These are phyloP conservation scores for Hippolais icterina DNA, from an alignment of 2,113 vertebrate genomes.

Conservation along the genomic window DNA sequence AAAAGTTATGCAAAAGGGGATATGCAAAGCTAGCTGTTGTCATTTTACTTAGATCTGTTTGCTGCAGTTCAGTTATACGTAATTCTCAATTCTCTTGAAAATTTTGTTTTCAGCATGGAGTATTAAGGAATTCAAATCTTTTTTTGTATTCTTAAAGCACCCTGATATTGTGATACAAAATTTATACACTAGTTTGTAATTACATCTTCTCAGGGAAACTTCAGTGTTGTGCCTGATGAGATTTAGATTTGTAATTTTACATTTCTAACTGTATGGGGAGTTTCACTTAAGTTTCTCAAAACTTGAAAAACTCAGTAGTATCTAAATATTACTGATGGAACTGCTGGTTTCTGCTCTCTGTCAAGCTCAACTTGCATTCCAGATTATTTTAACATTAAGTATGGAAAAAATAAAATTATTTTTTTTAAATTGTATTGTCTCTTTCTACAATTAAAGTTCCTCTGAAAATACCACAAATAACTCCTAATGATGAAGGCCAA, in stretches of 20 bases:
- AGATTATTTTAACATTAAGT: not conserved
- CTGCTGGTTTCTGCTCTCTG: not conserved
- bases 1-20: not conserved
- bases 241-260: not conserved
- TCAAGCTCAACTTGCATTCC: not conserved
- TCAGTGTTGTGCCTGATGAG: slow-evolving; percentile 26
- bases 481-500: not conserved
- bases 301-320: not conserved
- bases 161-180: not conserved
- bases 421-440: not conserved
- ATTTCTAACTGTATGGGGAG: not conserved
- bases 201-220: slow-evolving; percentile 68
- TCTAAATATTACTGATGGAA: not conserved
- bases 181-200: not conserved
- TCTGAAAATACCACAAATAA: not conserved
- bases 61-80: not conserved
- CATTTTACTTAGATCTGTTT: not conserved
- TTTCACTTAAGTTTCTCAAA: not conserved
- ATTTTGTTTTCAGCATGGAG: not conserved
- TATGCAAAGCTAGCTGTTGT: slow-evolving; percentile 41
- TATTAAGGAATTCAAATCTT: not conserved
- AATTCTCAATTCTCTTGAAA: not conserved
- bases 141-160: not conserved
- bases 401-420: slow-evolving; percentile 33
- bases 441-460: not conserved